These are phyloP conservation scores for Eurystomus gularis DNA, from an alignment of 2,113 vertebrate species.

Conservation along the genomic window DNA sequence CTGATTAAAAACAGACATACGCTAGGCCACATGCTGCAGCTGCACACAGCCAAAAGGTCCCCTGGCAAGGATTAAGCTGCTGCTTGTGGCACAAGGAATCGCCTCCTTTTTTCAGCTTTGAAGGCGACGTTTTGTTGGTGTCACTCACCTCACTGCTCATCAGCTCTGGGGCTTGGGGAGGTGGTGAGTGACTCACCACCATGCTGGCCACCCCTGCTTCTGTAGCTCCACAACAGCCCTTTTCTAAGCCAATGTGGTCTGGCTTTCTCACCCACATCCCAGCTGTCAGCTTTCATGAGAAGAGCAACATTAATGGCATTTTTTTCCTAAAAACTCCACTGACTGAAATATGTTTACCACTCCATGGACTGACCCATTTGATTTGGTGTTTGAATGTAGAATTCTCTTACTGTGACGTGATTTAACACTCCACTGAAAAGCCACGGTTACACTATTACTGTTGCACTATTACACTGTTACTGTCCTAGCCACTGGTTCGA, in stretches of 20 bases:
- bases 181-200: fast-evolving
- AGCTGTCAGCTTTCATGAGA: neutral
- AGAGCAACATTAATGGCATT: neutral
- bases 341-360: neutral
- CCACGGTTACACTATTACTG: too few relatives aligned
- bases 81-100: neutral
- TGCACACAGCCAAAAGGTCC: neutral
- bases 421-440: neutral
- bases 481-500: too few relatives aligned
- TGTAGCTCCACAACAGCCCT: neutral
- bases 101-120: neutral
- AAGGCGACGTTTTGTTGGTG: neutral
- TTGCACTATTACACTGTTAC: too few relatives aligned
- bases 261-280: neutral
- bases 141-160: fast-evolving
- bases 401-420: neutral
- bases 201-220: neutral
- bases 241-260: neutral
- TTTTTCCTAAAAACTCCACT: neutral
- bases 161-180: fast-evolving
- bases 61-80: neutral
- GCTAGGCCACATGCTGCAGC: neutral
- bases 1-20: neutral
- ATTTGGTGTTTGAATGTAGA: neutral
- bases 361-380: neutral